These are phyloP conservation scores for Molossus molossus DNA, from an alignment of 2,797 vertebrate species.

Conservation along the genomic window DNA sequence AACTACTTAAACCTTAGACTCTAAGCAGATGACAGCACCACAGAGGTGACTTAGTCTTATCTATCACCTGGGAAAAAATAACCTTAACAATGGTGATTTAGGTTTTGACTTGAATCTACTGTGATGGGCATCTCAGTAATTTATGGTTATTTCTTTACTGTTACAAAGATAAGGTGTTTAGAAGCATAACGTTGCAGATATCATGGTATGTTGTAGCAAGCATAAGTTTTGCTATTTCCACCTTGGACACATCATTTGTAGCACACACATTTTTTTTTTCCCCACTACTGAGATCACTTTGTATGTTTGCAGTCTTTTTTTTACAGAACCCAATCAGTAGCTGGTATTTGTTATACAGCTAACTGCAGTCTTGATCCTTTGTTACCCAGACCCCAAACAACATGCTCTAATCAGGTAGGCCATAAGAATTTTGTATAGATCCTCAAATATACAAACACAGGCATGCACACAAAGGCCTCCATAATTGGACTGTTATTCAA, in stretches of 20 bases:
- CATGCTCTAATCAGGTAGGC: background rate
- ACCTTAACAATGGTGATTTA: background rate
- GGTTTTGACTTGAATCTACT: constrained; percentile 13
- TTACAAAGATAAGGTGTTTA: constrained; percentile 19
- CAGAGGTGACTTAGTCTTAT: background rate
- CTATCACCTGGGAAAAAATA: background rate
- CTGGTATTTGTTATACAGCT: background rate
- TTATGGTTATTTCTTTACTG: constrained; percentile 44
- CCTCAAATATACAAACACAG: background rate
- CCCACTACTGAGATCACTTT: background rate
- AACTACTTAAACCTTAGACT: constrained; percentile 8
- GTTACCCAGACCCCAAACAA: background rate
- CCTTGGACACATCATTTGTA: background rate
- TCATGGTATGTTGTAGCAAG: background rate
- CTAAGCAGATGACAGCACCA: background rate
- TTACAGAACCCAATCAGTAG: background rate
- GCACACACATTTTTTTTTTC: background rate
- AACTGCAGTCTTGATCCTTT: background rate
- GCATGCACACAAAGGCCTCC: background rate
- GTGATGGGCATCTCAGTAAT: background rate
- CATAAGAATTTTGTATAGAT: background rate
- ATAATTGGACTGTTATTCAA: constrained; percentile 38
- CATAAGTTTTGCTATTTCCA: constrained; percentile 11
- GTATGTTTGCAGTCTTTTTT: background rate
- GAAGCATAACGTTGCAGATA: background rate